Evolutionary conservation across 1,140 invertebrate genomes (phyloP).

Genomic region (Daktulosphaira vitifoliae): DNA sequence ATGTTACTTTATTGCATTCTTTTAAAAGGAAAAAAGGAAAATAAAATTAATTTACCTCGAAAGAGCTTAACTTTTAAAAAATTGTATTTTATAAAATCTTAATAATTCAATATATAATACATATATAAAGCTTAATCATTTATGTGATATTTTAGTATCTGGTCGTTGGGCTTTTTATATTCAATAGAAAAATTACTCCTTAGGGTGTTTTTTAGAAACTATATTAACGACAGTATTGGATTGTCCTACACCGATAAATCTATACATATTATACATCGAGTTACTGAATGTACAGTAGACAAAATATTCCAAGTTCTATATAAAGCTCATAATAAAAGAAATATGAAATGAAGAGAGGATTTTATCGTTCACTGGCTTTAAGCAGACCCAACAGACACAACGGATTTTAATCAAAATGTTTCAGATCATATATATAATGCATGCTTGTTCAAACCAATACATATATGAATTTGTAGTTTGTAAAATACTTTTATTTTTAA

Average conservation of each 20-base stretch:
- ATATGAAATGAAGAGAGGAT: slow-evolving; percentile 13
- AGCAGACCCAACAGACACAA: neutral
- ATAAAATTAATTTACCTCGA: too few relatives aligned
- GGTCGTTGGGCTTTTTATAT: too few relatives aligned
- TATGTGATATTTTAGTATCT: too few relatives aligned
- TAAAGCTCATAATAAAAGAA: slow-evolving; percentile 27
- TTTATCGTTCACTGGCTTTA: slow-evolving; percentile 18
- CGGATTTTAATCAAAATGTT: slow-evolving; percentile 12
- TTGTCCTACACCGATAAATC: neutral
- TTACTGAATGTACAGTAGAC: neutral
- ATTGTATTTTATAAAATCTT: too few relatives aligned
- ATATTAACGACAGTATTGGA: slow-evolving; percentile 3
- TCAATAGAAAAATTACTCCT: neutral
- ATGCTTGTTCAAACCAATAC: slow-evolving; percentile 3
- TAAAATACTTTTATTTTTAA: too few relatives aligned
- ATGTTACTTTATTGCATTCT: too few relatives aligned
- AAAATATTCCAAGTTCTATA: slow-evolving; percentile 16
- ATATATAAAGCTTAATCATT: too few relatives aligned
- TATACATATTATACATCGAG: neutral
- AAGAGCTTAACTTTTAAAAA: too few relatives aligned
- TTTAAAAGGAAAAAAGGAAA: too few relatives aligned
- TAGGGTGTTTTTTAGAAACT: neutral
- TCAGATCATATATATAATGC: neutral
- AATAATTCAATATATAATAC: too few relatives aligned
- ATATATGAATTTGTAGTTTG: too few relatives aligned